phyloP scores from a whole-genome alignment of 2,888 invertebrate genomes.

The Cephus runcator region DNA sequence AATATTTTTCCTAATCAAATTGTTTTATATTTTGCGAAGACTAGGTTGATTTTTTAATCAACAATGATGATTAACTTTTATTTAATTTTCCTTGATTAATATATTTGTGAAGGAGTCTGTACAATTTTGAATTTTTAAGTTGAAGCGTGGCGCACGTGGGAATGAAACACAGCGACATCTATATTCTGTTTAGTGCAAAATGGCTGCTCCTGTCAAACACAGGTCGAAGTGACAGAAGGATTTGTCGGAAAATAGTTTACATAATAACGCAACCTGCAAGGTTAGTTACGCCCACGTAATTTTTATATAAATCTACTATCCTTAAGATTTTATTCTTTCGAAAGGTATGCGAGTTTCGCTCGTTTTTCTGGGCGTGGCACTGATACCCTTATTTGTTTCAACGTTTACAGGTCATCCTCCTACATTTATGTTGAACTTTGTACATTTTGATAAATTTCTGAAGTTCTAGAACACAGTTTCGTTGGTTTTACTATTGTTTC shows the following conservation, averaged over 20 bases:
- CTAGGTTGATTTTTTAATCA: background rate
- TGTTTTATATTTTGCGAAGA: background rate
- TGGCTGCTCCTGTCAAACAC: conserved; percentile 51
- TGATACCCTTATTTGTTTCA: conserved; percentile 1
- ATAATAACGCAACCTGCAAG: conserved; percentile 4
- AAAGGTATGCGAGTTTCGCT: background rate
- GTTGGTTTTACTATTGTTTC: background rate
- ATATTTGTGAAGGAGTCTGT: background rate
- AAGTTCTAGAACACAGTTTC: background rate
- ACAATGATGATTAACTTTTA: background rate
- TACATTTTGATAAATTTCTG: background rate
- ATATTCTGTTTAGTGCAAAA: conserved; percentile 25
- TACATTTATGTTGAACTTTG: background rate
- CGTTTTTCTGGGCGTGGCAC: conserved; percentile 41
- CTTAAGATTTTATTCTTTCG: background rate
- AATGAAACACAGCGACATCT: conserved; percentile 31
- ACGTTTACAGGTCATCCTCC: background rate
- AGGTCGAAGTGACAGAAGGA: conserved; percentile 39
- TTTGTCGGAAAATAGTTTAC: conserved; percentile 13
- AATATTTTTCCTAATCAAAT: background rate
- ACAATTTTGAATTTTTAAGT: background rate
- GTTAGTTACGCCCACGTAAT: background rate
- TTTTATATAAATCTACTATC: background rate
- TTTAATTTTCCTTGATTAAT: background rate
- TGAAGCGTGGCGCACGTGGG: conserved; percentile 15